phyloP scores from a whole-genome alignment of 2,888 invertebrate species.

The Lottia scabra region DNA sequence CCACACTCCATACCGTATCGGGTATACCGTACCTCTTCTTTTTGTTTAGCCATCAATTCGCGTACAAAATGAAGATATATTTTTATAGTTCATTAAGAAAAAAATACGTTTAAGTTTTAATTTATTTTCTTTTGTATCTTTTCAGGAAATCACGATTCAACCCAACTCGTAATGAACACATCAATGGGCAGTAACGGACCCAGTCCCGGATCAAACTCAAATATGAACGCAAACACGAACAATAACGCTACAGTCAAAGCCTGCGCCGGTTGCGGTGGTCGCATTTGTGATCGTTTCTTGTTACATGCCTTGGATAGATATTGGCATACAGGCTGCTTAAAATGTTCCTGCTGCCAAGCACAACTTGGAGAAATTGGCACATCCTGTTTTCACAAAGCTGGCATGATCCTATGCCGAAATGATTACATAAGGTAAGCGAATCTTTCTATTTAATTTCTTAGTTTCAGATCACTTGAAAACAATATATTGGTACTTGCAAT shows the following conservation, averaged over 20 bases:
- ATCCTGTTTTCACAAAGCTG: slow-evolving; percentile 92
- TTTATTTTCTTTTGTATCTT: background rate
- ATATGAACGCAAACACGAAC: slow-evolving; percentile 27
- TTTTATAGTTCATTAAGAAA: too few species aligned
- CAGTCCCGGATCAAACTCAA: slow-evolving; percentile 28
- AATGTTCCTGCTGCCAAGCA: slow-evolving; percentile 91
- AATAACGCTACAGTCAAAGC: slow-evolving; percentile 61
- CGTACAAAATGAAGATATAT: too few species aligned
- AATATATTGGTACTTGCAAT: too few species aligned
- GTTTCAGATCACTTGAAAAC: too few species aligned
- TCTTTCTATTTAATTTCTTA: too few species aligned
- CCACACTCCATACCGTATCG: too few species aligned
- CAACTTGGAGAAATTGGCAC: slow-evolving; percentile 90
- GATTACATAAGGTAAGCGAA: slow-evolving; percentile 92
- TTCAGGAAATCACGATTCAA: slow-evolving; percentile 16
- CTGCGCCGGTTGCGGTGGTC: slow-evolving; percentile 90
- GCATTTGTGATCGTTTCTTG: slow-evolving; percentile 91
- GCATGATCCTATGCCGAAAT: slow-evolving; percentile 94
- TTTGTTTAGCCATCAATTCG: too few species aligned
- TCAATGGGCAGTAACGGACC: slow-evolving; percentile 21
- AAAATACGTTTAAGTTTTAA: too few species aligned
- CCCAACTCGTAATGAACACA: slow-evolving; percentile 17
- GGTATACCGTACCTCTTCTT: too few species aligned
- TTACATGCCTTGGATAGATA: slow-evolving; percentile 92
- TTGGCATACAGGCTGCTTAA: slow-evolving; percentile 96